phyloP scores from a whole-genome alignment of 2,113 vertebrate genomes.

The Axis porcinus region DNA sequence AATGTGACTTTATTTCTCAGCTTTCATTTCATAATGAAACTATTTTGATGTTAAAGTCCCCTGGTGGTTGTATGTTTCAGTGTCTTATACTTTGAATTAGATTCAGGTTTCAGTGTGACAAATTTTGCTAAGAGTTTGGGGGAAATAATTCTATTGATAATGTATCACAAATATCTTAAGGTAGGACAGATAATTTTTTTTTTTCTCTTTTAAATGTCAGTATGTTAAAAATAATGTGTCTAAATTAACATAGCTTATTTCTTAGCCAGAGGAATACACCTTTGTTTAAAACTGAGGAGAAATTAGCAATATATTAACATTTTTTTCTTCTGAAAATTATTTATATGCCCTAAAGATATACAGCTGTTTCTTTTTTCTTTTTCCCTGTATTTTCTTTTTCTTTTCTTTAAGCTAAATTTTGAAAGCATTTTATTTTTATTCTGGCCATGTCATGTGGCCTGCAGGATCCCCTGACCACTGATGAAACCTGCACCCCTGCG shows the following conservation, averaged over 20 bases:
- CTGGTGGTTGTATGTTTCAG: background rate
- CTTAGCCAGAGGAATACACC: background rate
- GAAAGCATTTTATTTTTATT: background rate
- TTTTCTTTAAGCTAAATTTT: background rate
- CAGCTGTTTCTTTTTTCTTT: background rate
- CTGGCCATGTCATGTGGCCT: background rate
- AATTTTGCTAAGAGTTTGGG: background rate
- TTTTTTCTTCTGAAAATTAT: background rate
- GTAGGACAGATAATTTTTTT: background rate
- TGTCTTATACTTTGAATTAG: background rate
- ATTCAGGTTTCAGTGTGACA: background rate
- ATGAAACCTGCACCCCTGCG: background rate
- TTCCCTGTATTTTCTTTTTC: background rate
- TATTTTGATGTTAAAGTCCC: background rate
- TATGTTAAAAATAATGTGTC: conserved; percentile 33
- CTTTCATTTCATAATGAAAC: conserved; percentile 1
- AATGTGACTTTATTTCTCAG: background rate
- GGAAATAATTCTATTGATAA: conserved; percentile 11
- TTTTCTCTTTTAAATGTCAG: background rate
- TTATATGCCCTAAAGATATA: background rate
- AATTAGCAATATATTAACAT: background rate
- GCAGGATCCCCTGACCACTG: background rate
- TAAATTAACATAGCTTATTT: background rate
- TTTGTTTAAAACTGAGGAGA: background rate
- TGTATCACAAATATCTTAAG: background rate